A percentile compares a stretch with the other conserved stretches of the same genome.
These are phyloP conservation scores for Ammospiza maritima DNA, from an alignment of 2,797 vertebrate species.

Conservation along the genomic window DNA sequence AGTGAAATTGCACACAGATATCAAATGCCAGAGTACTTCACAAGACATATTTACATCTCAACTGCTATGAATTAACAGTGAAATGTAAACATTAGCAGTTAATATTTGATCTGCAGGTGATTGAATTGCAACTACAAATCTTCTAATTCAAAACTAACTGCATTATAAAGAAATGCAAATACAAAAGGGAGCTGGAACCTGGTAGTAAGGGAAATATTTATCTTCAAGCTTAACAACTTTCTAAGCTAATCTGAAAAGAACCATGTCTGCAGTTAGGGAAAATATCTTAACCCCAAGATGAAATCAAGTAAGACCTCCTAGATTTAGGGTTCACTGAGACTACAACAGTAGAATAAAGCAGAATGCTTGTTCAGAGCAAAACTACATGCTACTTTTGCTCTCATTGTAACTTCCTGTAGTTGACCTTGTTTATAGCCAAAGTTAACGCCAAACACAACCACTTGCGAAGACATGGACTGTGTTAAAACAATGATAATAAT, in stretches of 20 bases:
- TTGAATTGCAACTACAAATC: neutral
- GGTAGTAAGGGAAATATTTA: neutral
- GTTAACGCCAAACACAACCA: neutral
- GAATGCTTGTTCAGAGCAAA: neutral
- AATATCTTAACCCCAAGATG: neutral
- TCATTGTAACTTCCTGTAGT: neutral
- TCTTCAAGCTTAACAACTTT: neutral
- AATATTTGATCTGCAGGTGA: neutral
- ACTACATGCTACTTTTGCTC: neutral
- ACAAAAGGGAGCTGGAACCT: neutral
- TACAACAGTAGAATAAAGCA: neutral
- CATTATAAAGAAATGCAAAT: neutral
- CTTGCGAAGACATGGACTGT: neutral
- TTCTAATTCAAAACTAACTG: neutral
- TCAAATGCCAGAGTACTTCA: neutral
- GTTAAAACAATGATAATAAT: neutral
- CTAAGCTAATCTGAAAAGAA: neutral
- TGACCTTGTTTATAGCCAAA: neutral
- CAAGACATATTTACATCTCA: neutral
- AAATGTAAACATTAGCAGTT: neutral
- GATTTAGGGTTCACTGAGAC: neutral
- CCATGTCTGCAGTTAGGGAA: neutral
- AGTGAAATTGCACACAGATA: neutral
- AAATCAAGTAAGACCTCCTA: neutral
- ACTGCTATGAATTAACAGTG: neutral